These are phyloP conservation scores for Bombus haemorrhoidalis DNA, from an alignment of 1,140 invertebrate species.

Conservation along the genomic window DNA sequence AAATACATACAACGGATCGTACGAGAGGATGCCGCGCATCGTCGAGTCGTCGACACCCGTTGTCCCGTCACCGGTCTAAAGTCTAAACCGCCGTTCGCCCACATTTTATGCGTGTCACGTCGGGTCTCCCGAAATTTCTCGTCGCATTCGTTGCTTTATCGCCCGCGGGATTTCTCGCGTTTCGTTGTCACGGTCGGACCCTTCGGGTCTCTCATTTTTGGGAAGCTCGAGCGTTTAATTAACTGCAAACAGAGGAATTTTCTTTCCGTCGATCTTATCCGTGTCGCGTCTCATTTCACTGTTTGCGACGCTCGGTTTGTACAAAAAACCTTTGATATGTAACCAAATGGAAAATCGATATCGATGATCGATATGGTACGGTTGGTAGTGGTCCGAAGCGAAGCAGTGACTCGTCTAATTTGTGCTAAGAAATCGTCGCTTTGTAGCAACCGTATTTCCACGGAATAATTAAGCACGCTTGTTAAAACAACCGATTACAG, in stretches of 20 bases:
- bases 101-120: conserved; percentile 46
- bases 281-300: not conserved
- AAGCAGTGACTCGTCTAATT: too few species aligned
- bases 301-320: not conserved
- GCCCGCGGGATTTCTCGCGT: conserved; percentile 29
- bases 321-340: not conserved
- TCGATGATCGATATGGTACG: not conserved
- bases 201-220: conserved; percentile 23
- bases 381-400: too few species aligned
- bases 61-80: too few species aligned
- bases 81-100: too few species aligned
- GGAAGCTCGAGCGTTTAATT: not conserved
- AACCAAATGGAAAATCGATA: not conserved
- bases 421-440: too few species aligned
- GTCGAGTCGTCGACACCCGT: too few species aligned
- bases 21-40: too few species aligned
- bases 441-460: too few species aligned
- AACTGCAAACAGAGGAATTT: not conserved
- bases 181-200: conserved; percentile 21
- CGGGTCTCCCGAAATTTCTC: conserved; percentile 50
- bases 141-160: conserved; percentile 28
- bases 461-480: too few species aligned
- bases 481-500: too few species aligned
- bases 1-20: conserved; percentile 1
- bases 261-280: not conserved